Evolutionary conservation across 2,888 invertebrate genomes (phyloP).

Genomic region (Clunio marinus): DNA sequence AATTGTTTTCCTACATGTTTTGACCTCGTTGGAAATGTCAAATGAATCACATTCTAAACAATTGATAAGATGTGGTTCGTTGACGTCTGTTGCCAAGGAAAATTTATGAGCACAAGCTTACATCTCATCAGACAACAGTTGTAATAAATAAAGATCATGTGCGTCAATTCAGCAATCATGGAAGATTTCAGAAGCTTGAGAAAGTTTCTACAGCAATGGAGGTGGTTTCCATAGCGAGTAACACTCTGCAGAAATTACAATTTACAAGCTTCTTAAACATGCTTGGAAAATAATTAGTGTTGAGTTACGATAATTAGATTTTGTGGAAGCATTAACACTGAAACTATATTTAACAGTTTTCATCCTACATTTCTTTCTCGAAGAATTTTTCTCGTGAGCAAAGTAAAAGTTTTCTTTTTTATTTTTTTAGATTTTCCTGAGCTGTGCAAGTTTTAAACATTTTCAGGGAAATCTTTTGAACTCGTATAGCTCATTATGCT

Average conservation of each 20-base stretch:
- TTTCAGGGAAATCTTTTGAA: constrained; percentile 41
- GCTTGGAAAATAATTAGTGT: constrained; percentile 20
- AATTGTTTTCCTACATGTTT: not conserved
- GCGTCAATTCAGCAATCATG: not conserved
- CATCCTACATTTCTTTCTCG: not conserved
- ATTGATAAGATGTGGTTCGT: constrained; percentile 15
- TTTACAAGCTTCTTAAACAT: not conserved
- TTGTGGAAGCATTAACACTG: not conserved
- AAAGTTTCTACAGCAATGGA: not conserved
- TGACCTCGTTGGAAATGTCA: constrained; percentile 7
- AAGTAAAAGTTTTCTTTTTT: not conserved
- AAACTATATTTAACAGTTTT: not conserved
- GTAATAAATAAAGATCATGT: not conserved
- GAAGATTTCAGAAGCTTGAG: not conserved
- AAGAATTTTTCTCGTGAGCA: not conserved
- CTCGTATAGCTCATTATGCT: constrained; percentile 50
- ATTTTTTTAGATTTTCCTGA: not conserved
- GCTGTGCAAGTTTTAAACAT: no score
- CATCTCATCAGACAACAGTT: not conserved
- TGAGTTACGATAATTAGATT: constrained; percentile 21
- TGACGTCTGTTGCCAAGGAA: no score
- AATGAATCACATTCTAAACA: constrained; percentile 21
- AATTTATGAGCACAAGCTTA: not conserved
- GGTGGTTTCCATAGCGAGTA: not conserved
- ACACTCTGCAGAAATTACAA: not conserved